A percentile compares a stretch with the other conserved stretches of the same genome.
These are phyloP conservation scores for Ceratotherium simum DNA, from an alignment of 2,113 vertebrate genomes.

Conservation along the genomic window DNA sequence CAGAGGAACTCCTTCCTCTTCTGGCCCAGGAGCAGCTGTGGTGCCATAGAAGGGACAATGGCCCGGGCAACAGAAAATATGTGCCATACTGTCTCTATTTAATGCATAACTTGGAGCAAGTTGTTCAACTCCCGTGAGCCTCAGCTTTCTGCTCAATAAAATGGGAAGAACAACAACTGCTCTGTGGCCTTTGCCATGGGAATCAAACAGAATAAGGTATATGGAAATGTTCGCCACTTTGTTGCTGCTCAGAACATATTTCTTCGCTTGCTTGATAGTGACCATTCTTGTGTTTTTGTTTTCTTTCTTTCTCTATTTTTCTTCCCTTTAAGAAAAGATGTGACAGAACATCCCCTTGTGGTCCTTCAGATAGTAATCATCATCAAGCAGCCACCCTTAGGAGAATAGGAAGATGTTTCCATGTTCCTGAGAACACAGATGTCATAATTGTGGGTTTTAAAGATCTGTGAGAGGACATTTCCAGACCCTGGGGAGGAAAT, in stretches of 20 bases:
- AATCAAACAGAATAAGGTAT: background rate
- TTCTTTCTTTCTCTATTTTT: background rate
- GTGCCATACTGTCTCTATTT: background rate
- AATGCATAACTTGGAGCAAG: background rate
- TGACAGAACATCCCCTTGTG: background rate
- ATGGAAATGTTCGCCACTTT: background rate
- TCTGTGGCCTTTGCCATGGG: background rate
- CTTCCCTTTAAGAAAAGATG: constrained; percentile 40
- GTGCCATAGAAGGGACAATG: background rate
- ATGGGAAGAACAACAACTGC: background rate
- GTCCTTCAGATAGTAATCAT: background rate
- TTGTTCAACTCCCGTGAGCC: background rate
- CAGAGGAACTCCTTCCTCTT: background rate
- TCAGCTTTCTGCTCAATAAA: background rate
- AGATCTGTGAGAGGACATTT: constrained; percentile 55
- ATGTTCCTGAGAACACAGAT: background rate
- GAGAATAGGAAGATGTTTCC: background rate
- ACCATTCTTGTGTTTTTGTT: background rate
- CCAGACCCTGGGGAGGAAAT: background rate
- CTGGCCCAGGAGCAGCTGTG: background rate
- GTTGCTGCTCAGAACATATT: constrained; percentile 10
- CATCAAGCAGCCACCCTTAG: background rate
- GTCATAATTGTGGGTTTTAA: background rate
- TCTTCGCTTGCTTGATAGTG: background rate
- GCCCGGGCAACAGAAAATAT: background rate